Evolutionary conservation across 2,113 vertebrate species (phyloP).

Genomic region (Columba livia): DNA sequence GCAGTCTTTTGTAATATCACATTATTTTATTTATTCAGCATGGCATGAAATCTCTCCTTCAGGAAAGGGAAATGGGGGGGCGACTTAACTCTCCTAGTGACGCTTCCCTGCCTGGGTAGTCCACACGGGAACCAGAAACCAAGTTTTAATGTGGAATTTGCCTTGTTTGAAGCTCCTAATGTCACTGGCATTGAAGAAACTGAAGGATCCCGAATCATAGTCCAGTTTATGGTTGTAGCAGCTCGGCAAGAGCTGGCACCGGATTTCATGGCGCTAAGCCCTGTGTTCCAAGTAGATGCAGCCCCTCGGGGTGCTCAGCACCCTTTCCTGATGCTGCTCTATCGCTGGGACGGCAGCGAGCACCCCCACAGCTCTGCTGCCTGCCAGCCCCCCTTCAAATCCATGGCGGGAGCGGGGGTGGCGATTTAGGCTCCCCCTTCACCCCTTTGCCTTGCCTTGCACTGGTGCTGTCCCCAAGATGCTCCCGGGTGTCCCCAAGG

Average conservation of each 20-base stretch:
- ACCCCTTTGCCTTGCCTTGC: too few species aligned
- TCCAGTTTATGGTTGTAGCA: too few species aligned
- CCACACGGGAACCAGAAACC: fast-evolving
- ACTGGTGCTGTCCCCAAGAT: fast-evolving
- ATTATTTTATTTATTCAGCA: constrained; percentile 47
- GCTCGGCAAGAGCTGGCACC: too few species aligned
- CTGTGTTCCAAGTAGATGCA: too few species aligned
- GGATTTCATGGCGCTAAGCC: too few species aligned
- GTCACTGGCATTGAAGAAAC: background rate
- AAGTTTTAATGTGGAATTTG: fast-evolving
- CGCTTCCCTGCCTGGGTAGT: background rate
- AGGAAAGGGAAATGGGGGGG: background rate
- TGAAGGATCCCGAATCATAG: background rate
- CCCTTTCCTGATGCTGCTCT: background rate
- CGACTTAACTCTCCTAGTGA: background rate
- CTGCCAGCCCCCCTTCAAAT: too few species aligned
- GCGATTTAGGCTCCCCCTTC: too few species aligned
- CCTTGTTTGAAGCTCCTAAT: fast-evolving
- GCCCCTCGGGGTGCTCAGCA: too few species aligned
- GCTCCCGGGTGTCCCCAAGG: background rate
- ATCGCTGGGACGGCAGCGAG: background rate
- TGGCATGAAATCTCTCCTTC: constrained; percentile 36
- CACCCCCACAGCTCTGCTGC: too few species aligned
- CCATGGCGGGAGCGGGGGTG: too few species aligned
- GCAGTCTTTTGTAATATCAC: constrained; percentile 7